Base-by-base conservation (phyloP, 2,888 invertebrate genomes). In the Furcula furcula region DNA sequence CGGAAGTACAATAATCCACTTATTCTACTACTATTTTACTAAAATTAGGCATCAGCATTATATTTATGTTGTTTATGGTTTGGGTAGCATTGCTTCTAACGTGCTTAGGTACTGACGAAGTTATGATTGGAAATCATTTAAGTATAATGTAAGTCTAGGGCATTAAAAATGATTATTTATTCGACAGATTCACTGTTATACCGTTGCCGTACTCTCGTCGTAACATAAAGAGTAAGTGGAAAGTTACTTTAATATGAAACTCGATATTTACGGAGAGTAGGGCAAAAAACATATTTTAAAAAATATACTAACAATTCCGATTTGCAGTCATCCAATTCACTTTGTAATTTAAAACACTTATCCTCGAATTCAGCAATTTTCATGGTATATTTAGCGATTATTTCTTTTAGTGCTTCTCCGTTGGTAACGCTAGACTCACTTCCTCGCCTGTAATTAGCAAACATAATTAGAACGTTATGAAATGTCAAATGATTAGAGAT, bases 281-380 rank as follows among this genome's bases (percentile, higher is more conserved):
- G 3, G 5, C 9, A 10, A 11, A 3, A 3, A 4, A 23, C 3
- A 21, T 4, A 21, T 4, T 3, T 13, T 7, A 20, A 9, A 11
- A 34, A 7, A 29, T 28, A 13, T 18, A 81, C 92, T 77, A 84
- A 93, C 73, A 92, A 64, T 41, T 91, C 87, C 30, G 74, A 52
- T 71, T 82, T 78, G 51, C 69, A 69, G 39, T 74, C 72, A 52
- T 78, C 87, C 48, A 89, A 45, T 57, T 85, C 76, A 74, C 76
- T 82, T 73, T 84, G 71, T 28, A 80, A 46, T 50, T 72, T 79
- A 46, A 89, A 87, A 54, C 77, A 80, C 44, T 76, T 75, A 15
- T 85, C 80, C 66, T 88, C 82, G 13, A 85, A 61, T 36, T 80
- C 75, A 7, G 72, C 57, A 20, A 79, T 76, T 69, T 82, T 85